Conservation (phyloP, 1,140 invertebrate genomes). For the Procambarus clarkii region DNA sequence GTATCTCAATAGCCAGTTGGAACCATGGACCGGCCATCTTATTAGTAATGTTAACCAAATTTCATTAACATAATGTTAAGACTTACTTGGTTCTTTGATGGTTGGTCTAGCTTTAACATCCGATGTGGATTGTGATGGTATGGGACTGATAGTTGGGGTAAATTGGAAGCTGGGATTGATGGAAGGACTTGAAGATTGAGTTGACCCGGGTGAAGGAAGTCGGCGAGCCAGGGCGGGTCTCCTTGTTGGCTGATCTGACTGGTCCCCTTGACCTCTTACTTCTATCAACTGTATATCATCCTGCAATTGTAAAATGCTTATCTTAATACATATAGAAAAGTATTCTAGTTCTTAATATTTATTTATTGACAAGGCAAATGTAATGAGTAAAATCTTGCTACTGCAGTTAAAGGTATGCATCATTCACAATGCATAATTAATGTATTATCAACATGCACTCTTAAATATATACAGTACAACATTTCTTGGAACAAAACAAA, state of each 20-base stretch:
- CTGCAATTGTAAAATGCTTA: not conserved
- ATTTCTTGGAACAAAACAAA: too few species aligned
- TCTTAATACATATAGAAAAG: too few species aligned
- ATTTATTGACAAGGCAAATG: too few species aligned
- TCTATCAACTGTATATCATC: not conserved
- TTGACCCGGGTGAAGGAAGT: not conserved
- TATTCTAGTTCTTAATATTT: not conserved
- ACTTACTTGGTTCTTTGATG: not conserved
- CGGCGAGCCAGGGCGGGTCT: not conserved
- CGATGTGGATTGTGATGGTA: not conserved
- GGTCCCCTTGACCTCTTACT: not conserved
- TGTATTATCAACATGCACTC: too few species aligned
- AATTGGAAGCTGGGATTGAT: not conserved
- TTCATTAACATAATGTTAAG: not conserved
- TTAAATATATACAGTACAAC: too few species aligned
- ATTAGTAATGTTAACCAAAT: too few species aligned
- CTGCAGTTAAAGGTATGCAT: too few species aligned
- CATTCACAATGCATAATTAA: too few species aligned
- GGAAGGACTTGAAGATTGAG: not conserved
- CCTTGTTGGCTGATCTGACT: not conserved
- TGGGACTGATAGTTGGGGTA: not conserved
- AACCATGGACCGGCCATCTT: too few species aligned
- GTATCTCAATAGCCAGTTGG: too few species aligned
- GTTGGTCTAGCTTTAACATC: not conserved
- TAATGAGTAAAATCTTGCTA: too few species aligned